Evolutionary conservation across 2,888 invertebrate genomes (phyloP).

Genomic region (Pseudococcus longispinus): DNA sequence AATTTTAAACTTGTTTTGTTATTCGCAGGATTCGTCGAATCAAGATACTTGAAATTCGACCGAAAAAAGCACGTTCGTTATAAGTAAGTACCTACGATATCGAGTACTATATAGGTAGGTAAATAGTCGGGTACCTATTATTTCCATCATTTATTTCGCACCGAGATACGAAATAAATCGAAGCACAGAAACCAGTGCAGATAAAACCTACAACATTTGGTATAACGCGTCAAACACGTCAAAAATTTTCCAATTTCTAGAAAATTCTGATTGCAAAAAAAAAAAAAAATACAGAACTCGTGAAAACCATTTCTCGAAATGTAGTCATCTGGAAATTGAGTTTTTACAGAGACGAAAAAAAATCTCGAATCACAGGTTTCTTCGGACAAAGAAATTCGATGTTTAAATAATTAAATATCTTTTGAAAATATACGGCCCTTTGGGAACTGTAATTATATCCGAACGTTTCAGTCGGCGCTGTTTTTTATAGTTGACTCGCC

Average conservation of each 20-base stretch:
- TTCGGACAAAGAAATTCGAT: neutral
- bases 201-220: neutral
- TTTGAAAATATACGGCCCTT: neutral
- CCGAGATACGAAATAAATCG: neutral
- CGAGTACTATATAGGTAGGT: too few relatives aligned
- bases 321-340: neutral
- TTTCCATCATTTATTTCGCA: neutral
- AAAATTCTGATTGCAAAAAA: neutral
- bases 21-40: neutral
- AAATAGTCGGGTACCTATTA: neutral
- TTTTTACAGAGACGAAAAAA: neutral
- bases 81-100: neutral
- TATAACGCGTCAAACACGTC: neutral
- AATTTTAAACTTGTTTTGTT: neutral
- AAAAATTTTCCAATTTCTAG: neutral
- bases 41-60: neutral
- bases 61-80: neutral
- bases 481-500: neutral
- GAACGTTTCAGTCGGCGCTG: neutral
- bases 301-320: neutral
- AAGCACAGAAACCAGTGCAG: neutral
- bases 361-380: neutral
- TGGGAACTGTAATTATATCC: neutral
- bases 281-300: neutral
- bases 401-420: slow-evolving; percentile 22